Base-by-base conservation (phyloP, 2,113 vertebrate species). In the Stomatorhinus ivindoensis region DNA sequence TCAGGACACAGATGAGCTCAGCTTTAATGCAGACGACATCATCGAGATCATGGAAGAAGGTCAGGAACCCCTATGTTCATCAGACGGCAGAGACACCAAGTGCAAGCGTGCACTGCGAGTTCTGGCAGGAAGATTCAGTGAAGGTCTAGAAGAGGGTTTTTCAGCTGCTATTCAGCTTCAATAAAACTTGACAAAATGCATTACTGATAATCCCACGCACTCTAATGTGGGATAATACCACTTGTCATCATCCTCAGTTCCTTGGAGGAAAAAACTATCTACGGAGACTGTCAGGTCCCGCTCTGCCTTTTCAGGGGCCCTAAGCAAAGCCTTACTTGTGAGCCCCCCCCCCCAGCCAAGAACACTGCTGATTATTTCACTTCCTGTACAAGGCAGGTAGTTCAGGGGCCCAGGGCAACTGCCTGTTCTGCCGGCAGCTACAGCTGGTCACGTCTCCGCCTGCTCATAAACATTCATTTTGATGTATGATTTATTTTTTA, bases 1-100 rank as follows among this genome's bases (percentile, higher is more conserved):
- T 92, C 98, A 99, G 95, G 98, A 99, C 96, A 99, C 98, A 0
- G 98, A 99, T 0, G 98, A 99, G 94, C 98, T 99, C 86, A 99
- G 98, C 94, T 99, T 99, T 92, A 99, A 99, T 0, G 97, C 98
- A 87, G 97, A 97, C 0, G 98, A 99, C 0, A 0, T 98, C n/a
- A 99, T 99, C 0, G 98, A 99, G 39, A 97, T 99, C 73, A 90
- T 99, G 91, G 98, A 96, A 93, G 98, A 99, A 96, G 98, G 98
- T 99, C 91, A 13, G 85, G 47, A 53, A 19, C 50, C 27, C 13
- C 31, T 42, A 2, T 39, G 73, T 19, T 19, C 73, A 76, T 76
- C 13, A 76, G 27, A 39, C 0, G 1, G 4, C 31, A 15, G 11
- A 76, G 31, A 76, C 11, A 76, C 19, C 15, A 15, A 39, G 73